Evolutionary conservation across 2,888 invertebrate genomes (phyloP).

Genomic region (Drosophila rellima): DNA sequence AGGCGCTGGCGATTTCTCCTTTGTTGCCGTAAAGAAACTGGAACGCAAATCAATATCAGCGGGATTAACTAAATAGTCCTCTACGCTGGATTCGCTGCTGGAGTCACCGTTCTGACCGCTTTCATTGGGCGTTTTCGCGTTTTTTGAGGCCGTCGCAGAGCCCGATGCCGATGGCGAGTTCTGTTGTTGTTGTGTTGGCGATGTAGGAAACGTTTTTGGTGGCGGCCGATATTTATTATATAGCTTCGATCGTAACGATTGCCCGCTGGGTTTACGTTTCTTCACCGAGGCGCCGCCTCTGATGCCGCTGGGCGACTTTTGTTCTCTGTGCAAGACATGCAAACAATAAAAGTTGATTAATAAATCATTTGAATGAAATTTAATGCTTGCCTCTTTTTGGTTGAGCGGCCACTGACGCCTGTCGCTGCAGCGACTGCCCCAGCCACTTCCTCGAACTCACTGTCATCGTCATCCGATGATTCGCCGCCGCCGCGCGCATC

Average conservation of each 20-base stretch:
- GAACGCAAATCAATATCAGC: constrained; percentile 87
- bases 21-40: constrained; percentile 86
- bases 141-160: constrained; percentile 79
- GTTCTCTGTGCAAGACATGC: constrained; percentile 46
- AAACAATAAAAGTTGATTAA: background rate
- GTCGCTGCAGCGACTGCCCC: constrained; percentile 21
- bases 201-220: constrained; percentile 77
- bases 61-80: constrained; percentile 87
- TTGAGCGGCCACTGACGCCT: constrained; percentile 56
- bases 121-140: constrained; percentile 81
- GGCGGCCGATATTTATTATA: constrained; percentile 83
- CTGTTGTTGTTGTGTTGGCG: constrained; percentile 52
- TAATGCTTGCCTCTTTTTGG: constrained; percentile 59
- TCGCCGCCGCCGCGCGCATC: constrained; percentile 80
- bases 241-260: constrained; percentile 80
- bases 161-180: constrained; percentile 82
- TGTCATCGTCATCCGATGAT: constrained; percentile 84
- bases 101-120: constrained; percentile 57
- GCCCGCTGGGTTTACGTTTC: constrained; percentile 76
- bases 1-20: constrained; percentile 71
- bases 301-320: constrained; percentile 68
- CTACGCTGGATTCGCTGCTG: constrained; percentile 58
- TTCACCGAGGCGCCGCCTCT: constrained; percentile 74
- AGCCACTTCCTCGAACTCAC: constrained; percentile 77
- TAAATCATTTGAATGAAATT: background rate